Base-by-base conservation (phyloP, 2,797 vertebrate genomes). In the Vespertilio murinus region DNA sequence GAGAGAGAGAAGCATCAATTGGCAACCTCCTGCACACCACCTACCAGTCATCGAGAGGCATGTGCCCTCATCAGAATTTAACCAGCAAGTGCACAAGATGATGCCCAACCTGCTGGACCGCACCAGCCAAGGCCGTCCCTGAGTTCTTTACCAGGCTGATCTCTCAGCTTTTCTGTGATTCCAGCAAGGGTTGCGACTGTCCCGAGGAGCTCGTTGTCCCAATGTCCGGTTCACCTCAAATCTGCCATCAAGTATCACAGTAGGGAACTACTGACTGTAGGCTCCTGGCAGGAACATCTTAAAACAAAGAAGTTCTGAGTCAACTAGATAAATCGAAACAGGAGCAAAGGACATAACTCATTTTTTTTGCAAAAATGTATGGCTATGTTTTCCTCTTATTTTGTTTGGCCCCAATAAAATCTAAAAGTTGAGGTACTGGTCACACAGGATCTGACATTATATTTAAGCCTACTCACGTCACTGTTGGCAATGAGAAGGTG, bases 251-350 rank as follows among this genome's bases (percentile, higher is more conserved):
- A 2, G 28, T 18, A 22, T 75, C 52, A 83, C 22, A 91, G 38
- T 35, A 75, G 6, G 49, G 33, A 90, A 30, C 40, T 71, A 9
- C 11, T 14, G 4, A 69, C 33, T 77, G 18, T 47, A 35, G 45
- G 35, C 33, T 69, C 70, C 33, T 7, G 25, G 49, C 61, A 70
- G 77, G 65, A 47, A 70, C 59, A 45, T 65, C 45, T 74, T 61
- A 20, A n/a, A 78, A 83, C n/a, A 52, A 38, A 70, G 38, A 16
- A 33, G n/a, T 73, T 52, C 6, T 23, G n/a, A 74, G 5, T 67
- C 38, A 56, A n/a, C 70, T 67, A 87, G 42, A 49, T 77, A n/a
- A 91, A 23, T 79, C 87, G n/a, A 83, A 87, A 93, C 67, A 83
- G 80, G 49, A 80, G 56, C 4, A 40, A 93, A 82, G 42, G n/a